Conservation (phyloP, 2,113 vertebrate species). For the Siphamia tubifer region DNA sequence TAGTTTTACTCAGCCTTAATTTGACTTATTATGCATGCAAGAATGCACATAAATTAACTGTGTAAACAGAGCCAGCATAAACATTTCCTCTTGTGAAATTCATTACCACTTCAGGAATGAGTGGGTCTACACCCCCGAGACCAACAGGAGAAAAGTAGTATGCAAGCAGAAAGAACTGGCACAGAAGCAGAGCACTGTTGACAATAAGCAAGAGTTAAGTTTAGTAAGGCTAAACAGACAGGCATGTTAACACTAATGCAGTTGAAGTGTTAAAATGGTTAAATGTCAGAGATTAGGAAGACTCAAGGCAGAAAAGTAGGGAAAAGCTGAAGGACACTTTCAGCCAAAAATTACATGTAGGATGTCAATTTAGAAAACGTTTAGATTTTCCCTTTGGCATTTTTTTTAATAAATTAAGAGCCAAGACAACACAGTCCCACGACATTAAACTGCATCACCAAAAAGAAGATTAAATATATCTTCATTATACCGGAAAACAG, state of each 20-base stretch:
- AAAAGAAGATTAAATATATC: slow-evolving; percentile 12
- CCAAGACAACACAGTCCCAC: slow-evolving; percentile 14
- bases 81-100: slow-evolving; percentile 64
- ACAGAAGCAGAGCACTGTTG: slow-evolving; percentile 59
- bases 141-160: slow-evolving; percentile 48
- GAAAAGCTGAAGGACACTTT: not conserved
- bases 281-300: not conserved
- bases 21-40: slow-evolving; percentile 60
- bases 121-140: slow-evolving; percentile 58
- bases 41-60: slow-evolving; percentile 67
- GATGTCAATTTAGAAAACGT: not conserved
- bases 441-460: slow-evolving; percentile 23
- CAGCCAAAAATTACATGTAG: not conserved
- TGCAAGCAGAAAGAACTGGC: slow-evolving; percentile 58
- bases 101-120: slow-evolving; percentile 69
- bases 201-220: slow-evolving; percentile 60
- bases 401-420: not conserved
- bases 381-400: not conserved
- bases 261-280: slow-evolving; percentile 26
- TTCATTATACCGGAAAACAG: not conserved
- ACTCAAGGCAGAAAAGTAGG: slow-evolving; percentile 1
- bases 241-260: slow-evolving; percentile 71
- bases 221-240: slow-evolving; percentile 96
- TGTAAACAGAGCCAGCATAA: slow-evolving; percentile 66
- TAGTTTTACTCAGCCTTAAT: slow-evolving; percentile 43